Base-by-base conservation (phyloP, 2,797 vertebrate genomes). In the Acrossocheilus wenchowensis region DNA sequence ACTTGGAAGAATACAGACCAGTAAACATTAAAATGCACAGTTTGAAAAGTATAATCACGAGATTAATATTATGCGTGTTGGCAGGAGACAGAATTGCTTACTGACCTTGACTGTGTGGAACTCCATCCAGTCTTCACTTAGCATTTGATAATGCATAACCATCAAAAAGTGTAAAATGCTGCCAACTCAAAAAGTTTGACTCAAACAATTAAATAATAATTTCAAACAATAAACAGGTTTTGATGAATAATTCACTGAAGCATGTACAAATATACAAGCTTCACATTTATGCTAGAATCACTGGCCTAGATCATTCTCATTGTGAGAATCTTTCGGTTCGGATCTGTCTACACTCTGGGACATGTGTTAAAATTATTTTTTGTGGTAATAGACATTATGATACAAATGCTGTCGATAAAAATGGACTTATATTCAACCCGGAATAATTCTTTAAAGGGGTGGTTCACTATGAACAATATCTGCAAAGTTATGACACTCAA, bases 171-270 rank as follows among this genome's bases (percentile, higher is more conserved):
- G 21, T n/a, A 78, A 60, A 10, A 11, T 62, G 54, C 39, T 79
- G 39, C 75, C 75, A 78, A 78, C 19, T 78, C 5, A 39, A 39
- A 36, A 78, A 15, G 75, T 78, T 57, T 54, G 52, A 39, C 11
- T 57, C 34, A 45, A 45, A 45, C 43, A 45, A 45, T 45, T 2
- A 77, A 57, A 78, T 57, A n/a, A 36, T 77, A 1, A 26, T 43
- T 79, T 30, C 2, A 45, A 62, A 62, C 57, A 79, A 43, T 26
- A 45, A 43, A 43, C 57, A 2, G 14, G 14, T 17, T 62, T 62
- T 79, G 6, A 78, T 78, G 54, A 78, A 41, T 62, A 78, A 62
- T 62, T 64, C 2, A 17, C 17, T 43, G n/a, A 26, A 11, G 57
- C 8, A 10, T 26, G 23, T 78, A 60, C 36, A 60, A 41, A 60